Conservation (phyloP, 2,888 invertebrate genomes). For the Caenorhabditis afra region DNA sequence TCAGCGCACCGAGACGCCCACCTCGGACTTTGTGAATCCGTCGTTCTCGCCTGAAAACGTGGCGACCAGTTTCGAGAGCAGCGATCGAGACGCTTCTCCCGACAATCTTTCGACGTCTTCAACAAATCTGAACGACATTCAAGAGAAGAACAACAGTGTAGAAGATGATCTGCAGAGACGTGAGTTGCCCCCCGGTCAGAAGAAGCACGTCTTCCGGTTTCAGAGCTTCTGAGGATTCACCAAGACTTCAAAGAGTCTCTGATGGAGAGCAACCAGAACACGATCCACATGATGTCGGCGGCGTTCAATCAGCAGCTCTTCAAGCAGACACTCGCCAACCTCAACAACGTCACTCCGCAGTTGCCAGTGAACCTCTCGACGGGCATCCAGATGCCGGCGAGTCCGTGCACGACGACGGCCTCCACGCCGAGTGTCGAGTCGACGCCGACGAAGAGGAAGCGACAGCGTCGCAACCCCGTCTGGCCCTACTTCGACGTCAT, state of each 20-base stretch:
- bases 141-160: slow-evolving; percentile 25
- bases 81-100: slow-evolving; percentile 68
- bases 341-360: slow-evolving; percentile 45
- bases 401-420: slow-evolving; percentile 48
- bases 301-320: slow-evolving; percentile 61
- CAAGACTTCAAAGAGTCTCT: slow-evolving; percentile 60
- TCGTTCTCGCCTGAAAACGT: slow-evolving; percentile 61
- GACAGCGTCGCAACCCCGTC: slow-evolving; percentile 75
- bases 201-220: slow-evolving; percentile 24
- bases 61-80: slow-evolving; percentile 59
- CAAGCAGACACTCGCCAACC: slow-evolving; percentile 52
- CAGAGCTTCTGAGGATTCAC: slow-evolving; percentile 68
- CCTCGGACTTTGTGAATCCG: slow-evolving; percentile 49
- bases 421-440: slow-evolving; percentile 50
- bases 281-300: slow-evolving; percentile 62
- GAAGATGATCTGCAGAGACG: slow-evolving; percentile 64
- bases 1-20: slow-evolving; percentile 61
- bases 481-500: slow-evolving; percentile 76
- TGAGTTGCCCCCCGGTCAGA: slow-evolving; percentile 36
- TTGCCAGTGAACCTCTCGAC: slow-evolving; percentile 45
- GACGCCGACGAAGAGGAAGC: slow-evolving; percentile 72
- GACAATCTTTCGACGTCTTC: slow-evolving; percentile 67
- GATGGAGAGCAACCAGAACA: slow-evolving; percentile 59
- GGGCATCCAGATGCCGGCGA: slow-evolving; percentile 46
- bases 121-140: slow-evolving; percentile 48